phyloP scores from a whole-genome alignment of 2,888 invertebrate genomes.

The Brassicogethes aeneus region DNA sequence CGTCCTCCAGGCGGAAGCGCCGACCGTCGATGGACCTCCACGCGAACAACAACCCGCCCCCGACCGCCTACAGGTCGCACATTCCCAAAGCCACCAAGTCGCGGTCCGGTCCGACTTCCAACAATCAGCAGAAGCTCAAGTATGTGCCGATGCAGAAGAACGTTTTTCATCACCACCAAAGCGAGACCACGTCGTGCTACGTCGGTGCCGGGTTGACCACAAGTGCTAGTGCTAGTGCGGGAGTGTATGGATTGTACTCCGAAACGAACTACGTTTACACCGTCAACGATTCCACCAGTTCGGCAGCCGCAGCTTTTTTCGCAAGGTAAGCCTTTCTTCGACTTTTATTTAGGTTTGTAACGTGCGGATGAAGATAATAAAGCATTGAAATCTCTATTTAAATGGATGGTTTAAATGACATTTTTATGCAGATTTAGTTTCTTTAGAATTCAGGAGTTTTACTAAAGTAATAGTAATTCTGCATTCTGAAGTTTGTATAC shows the following conservation, averaged over 20 bases:
- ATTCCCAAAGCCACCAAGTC: no score
- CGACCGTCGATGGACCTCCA: slow-evolving; percentile 8
- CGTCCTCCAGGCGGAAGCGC: slow-evolving; percentile 16
- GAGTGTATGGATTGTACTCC: slow-evolving; percentile 37
- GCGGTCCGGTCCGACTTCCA: no score
- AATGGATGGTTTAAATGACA: no score
- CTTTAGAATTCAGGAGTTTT: no score
- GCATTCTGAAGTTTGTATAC: no score
- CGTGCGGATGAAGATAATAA: no score
- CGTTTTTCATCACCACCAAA: slow-evolving; percentile 26
- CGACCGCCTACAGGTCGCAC: slow-evolving; percentile 8
- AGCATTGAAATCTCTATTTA: no score
- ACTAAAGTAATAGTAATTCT: no score
- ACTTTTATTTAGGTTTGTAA: no score
- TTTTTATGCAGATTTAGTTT: no score
- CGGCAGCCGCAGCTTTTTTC: slow-evolving; percentile 51
- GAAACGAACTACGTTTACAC: slow-evolving; percentile 48
- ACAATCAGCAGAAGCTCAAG: slow-evolving; percentile 2
- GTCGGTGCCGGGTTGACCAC: slow-evolving; percentile 23
- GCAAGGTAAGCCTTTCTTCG: slow-evolving; percentile 50
- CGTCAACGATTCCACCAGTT: slow-evolving; percentile 44
- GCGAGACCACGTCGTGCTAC: slow-evolving; percentile 24
- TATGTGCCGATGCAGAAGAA: slow-evolving; percentile 17
- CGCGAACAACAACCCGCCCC: slow-evolving; percentile 14
- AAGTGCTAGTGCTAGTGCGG: slow-evolving; percentile 21